phyloP scores from a whole-genome alignment of 2,113 vertebrate genomes.

The Ginglymostoma cirratum region DNA sequence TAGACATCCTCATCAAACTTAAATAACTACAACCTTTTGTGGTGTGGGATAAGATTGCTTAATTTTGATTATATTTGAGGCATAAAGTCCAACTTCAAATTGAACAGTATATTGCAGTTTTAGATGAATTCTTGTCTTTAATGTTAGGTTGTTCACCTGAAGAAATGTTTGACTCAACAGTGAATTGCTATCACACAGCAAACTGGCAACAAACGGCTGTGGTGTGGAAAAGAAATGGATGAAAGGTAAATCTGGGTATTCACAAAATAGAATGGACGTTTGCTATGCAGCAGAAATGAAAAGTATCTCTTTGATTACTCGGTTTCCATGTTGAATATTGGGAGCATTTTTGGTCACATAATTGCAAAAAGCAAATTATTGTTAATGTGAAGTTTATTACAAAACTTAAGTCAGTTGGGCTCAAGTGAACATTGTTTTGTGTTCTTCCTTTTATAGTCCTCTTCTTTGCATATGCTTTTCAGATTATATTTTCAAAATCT shows the following conservation, averaged over 20 bases:
- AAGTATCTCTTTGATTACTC: background rate
- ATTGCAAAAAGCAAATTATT: background rate
- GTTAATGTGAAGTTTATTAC: background rate
- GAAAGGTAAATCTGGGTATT: background rate
- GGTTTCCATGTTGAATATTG: conserved; percentile 2
- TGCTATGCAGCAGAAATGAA: background rate
- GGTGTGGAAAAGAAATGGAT: background rate
- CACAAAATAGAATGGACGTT: background rate
- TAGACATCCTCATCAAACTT: no score
- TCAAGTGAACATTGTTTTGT: background rate
- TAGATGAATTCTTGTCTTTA: background rate
- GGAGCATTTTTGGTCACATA: background rate
- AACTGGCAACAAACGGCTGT: background rate
- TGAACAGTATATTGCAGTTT: background rate
- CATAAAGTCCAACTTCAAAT: background rate
- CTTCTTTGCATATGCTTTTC: background rate
- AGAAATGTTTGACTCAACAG: background rate
- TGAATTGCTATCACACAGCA: background rate
- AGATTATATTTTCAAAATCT: background rate
- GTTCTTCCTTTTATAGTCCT: background rate
- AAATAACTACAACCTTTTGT: background rate
- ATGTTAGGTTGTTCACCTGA: background rate
- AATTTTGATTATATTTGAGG: background rate
- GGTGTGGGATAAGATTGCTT: background rate
- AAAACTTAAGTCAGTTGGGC: background rate